Evolutionary conservation across 2,888 invertebrate species (phyloP), one percentile per base, ranked within the genome.

Genomic region (Epsilonema sp.): DNA sequence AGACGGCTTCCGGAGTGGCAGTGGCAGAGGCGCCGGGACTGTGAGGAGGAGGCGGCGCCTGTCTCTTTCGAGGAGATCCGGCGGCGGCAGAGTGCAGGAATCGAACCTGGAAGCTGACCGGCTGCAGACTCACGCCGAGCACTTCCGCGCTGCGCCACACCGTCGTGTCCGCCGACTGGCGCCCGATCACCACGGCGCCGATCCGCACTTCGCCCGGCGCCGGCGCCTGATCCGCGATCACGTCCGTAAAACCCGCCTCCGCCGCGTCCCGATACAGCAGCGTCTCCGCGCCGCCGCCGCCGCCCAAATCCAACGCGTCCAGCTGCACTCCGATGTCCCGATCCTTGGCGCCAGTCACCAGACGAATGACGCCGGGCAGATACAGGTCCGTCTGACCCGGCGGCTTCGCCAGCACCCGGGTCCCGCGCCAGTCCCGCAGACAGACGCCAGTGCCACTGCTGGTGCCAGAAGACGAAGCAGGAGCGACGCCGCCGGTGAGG

Each of bases 1-100:
- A 76, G 45, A 51, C 51, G 19, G 26, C 41, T 45, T 50, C 51
- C 22, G 8, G 3, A n/a, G n/a, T n/a, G n/a, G n/a, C 19, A 38
- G 38, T 38, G 38, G n/a, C 13, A 19, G 19, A 16, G 19, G n/a
- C 5, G 19, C 38, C 19, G 19, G 19, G 19, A n/a, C 38, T n/a
- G 38, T 16, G 8, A n/a, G 38, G 19, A 20, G 5, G 13, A 22
- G 20, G 16, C n/a, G 43, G 43, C 25, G 20, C 26, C 11, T 16
- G 43, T n/a, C 16, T n/a, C 8, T 8, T 8, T n/a, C 13, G 4
- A n/a, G 16, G 8, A n/a, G 26, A 4, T 5, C 26, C n/a, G 3
- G 5, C n/a, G 13, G 11, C 19, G 26, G 8, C 37, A 4, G n/a
- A 5, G 38, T 19, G 8, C 3, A 21, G 8, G 11, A 37, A 21